These are phyloP conservation scores for Neoascia interrupta DNA, from an alignment of 2,888 invertebrate species.

Conservation along the genomic window DNA sequence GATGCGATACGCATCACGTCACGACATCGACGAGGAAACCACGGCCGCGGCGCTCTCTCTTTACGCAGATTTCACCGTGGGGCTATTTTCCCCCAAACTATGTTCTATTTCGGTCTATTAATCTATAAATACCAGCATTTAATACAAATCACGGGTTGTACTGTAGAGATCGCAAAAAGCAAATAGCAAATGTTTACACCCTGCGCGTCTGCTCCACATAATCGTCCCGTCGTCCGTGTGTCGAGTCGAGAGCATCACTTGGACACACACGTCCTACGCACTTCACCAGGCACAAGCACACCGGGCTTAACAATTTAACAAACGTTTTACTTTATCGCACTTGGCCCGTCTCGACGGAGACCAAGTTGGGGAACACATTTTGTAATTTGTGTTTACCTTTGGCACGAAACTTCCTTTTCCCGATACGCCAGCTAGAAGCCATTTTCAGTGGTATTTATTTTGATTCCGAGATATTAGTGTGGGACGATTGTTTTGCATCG, in stretches of 20 bases:
- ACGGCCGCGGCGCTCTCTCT: slow-evolving; percentile 24
- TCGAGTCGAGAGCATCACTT: slow-evolving; percentile 8
- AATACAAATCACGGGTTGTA: slow-evolving; percentile 65
- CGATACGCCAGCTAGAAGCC: slow-evolving; percentile 79
- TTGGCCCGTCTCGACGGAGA: slow-evolving; percentile 15
- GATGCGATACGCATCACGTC: slow-evolving; percentile 35
- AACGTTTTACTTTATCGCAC: slow-evolving; percentile 50
- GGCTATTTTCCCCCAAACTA: slow-evolving; percentile 43
- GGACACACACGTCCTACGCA: slow-evolving; percentile 52
- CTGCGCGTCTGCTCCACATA: slow-evolving; percentile 43
- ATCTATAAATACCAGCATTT: slow-evolving; percentile 57
- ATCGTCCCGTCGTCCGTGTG: no score
- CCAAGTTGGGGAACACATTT: slow-evolving; percentile 52
- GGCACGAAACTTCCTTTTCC: slow-evolving; percentile 78
- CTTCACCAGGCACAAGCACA: slow-evolving; percentile 16
- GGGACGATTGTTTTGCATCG: slow-evolving; percentile 48
- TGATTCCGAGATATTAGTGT: slow-evolving; percentile 41
- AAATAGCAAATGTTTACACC: slow-evolving; percentile 56
- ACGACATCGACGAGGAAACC: slow-evolving; percentile 4
- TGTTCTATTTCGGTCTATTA: slow-evolving; percentile 54
- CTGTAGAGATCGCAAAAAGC: slow-evolving; percentile 31
- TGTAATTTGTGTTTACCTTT: slow-evolving; percentile 76
- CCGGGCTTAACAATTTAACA: slow-evolving; percentile 44
- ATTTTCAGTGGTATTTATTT: slow-evolving; percentile 71
- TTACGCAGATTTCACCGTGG: slow-evolving; percentile 49